These are phyloP conservation scores for Lepidochitona cinerea DNA, from an alignment of 2,888 invertebrate genomes.

Conservation along the genomic window DNA sequence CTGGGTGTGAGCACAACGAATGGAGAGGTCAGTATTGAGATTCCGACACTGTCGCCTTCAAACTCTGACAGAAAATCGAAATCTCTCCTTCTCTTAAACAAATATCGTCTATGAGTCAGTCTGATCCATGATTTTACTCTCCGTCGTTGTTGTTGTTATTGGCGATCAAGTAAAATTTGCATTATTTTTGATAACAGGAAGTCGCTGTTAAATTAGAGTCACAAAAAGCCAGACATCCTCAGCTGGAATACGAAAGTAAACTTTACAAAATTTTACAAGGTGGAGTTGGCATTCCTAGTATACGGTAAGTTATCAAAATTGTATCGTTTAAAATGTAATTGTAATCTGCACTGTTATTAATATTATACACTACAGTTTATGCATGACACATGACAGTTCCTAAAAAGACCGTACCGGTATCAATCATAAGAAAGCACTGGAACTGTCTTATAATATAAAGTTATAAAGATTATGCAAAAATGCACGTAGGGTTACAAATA, in stretches of 20 bases:
- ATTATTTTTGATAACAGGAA: conserved; percentile 59
- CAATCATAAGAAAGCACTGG: no score
- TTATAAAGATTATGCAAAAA: no score
- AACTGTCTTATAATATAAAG: no score
- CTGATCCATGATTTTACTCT: background rate
- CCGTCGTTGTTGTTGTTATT: background rate
- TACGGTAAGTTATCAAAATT: no score
- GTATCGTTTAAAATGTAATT: no score
- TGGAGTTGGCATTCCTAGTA: conserved; percentile 69
- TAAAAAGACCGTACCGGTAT: no score
- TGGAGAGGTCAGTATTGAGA: conserved; percentile 61
- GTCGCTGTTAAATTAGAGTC: conserved; percentile 74
- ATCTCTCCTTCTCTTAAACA: background rate
- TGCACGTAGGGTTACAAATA: no score
- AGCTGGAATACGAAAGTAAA: conserved; percentile 74
- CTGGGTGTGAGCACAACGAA: conserved; percentile 67
- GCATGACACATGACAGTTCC: no score
- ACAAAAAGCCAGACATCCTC: conserved; percentile 73
- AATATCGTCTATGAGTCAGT: background rate
- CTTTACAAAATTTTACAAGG: conserved; percentile 74
- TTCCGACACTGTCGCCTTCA: background rate
- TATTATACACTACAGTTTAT: no score
- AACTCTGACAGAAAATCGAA: background rate
- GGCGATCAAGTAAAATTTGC: background rate
- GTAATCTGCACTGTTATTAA: no score